A percentile compares a stretch with the other conserved stretches of the same genome.
Conservation (phyloP, 2,888 invertebrate species). For the Cosmorhoe ocellata region DNA sequence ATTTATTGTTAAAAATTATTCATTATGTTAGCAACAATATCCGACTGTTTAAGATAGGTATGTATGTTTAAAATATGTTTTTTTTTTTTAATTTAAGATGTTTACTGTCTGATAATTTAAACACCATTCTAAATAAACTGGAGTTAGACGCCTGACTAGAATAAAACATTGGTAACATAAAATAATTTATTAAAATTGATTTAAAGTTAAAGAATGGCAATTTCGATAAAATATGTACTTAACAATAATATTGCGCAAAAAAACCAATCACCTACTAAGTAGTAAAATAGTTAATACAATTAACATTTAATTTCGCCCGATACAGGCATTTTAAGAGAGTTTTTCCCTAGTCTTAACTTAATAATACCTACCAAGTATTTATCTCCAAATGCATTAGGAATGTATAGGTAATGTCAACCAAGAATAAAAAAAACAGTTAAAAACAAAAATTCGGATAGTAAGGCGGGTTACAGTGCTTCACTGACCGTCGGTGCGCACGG, state of each 20-base stretch:
- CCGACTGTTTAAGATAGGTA: too few species aligned
- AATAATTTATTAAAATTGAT: constrained; percentile 24
- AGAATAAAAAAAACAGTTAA: not conserved
- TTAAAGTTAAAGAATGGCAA: constrained; percentile 26
- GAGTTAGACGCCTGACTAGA: not conserved
- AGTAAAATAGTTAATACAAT: not conserved
- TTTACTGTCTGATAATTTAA: too few species aligned
- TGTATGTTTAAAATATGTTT: too few species aligned
- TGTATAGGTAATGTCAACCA: too few species aligned
- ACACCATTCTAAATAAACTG: not conserved
- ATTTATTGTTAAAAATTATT: too few species aligned
- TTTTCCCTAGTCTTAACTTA: too few species aligned
- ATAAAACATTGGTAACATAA: constrained; percentile 23
- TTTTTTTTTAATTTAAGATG: too few species aligned
- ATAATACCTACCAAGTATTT: too few species aligned
- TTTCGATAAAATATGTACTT: constrained; percentile 15
- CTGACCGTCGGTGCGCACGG: too few species aligned
- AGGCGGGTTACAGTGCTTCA: too few species aligned
- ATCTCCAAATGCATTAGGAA: too few species aligned
- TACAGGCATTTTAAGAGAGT: not conserved
- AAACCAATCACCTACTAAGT: not conserved
- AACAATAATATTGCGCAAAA: constrained; percentile 21
- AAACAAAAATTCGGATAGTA: constrained; percentile 14
- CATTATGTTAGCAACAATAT: too few species aligned
- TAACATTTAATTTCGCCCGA: constrained; percentile 5